Evolutionary conservation across 2,113 vertebrate species (phyloP), one percentile per base, ranked within the genome.

Genomic region (Thinocorus orbignyianus): DNA sequence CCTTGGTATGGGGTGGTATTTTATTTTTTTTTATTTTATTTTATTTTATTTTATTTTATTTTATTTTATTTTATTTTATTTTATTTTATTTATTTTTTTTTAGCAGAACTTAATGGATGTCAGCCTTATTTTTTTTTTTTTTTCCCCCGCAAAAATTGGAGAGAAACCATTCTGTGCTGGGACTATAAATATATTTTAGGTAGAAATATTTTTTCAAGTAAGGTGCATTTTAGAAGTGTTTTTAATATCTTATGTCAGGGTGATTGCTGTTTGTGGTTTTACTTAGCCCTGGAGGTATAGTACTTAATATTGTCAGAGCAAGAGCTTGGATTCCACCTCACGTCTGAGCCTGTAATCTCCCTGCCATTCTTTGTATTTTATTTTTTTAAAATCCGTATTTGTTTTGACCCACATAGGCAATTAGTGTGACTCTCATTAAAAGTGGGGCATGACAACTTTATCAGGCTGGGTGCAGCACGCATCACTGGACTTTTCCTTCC

Each of bases 201-300:
- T 46, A 46, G 17, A 46, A 46, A 76, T 90, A 35, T 16, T n/a
- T 65, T 74, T 81, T 71, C 44, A 68, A 66, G 39, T 33, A 39
- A 71, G 35, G 12, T 86, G 33, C 22, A 68, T 90, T 92, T 60
- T 41, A 71, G 51, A 88, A 35, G 6, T 74, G 39, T 62, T 61
- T 78, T 88, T 68, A 79, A 61, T 93, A 88, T 19, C 54, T 95
- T 57, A 52, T 69, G 22, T 90, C 72, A 84, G 17, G 31, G 26
- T 52, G 42, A 73, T 91, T 90, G 84, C 42, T 88, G 13, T 82
- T 94, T 92, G 65, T 94, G 79, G 77, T 70, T 95, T 65, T 88
- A 78, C 37, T 81, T 17, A 71, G n/a, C 74, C 64, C 54, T 86
- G 79, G 48, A 86, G 94, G 37, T 79, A 11, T 80, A 86, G 85